Evolutionary conservation across 2,888 invertebrate species (phyloP).

Genomic region (Andrena fulva): DNA sequence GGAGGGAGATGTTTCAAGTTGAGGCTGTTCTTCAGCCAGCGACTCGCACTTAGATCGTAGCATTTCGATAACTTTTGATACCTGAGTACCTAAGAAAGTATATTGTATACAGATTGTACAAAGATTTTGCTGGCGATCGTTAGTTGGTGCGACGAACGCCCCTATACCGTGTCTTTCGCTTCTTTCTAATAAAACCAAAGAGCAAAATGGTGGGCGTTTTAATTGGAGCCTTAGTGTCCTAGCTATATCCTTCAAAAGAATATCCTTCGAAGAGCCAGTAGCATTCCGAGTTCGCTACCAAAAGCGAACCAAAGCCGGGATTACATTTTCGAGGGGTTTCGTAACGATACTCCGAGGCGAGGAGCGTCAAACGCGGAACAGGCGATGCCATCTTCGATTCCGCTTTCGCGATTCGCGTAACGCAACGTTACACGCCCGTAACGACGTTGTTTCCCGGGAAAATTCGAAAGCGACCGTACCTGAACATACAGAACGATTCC

Average conservation of each 20-base stretch:
- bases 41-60: slow-evolving; percentile 40
- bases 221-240: neutral
- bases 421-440: slow-evolving; percentile 49
- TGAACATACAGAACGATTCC: slow-evolving; percentile 27
- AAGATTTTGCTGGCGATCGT: slow-evolving; percentile 41
- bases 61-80: slow-evolving; percentile 49
- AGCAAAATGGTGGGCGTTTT: slow-evolving; percentile 68
- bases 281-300: too few species aligned
- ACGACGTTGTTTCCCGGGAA: slow-evolving; percentile 38
- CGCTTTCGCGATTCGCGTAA: slow-evolving; percentile 53
- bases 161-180: slow-evolving; percentile 71
- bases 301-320: too few species aligned
- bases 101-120: slow-evolving; percentile 54
- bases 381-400: slow-evolving; percentile 45
- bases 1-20: neutral
- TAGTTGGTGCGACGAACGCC: slow-evolving; percentile 43
- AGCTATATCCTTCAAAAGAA: too few species aligned
- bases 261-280: too few species aligned
- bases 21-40: slow-evolving; percentile 4
- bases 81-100: slow-evolving; percentile 62
- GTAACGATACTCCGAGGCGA: slow-evolving; percentile 5
- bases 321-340: slow-evolving; percentile 15
- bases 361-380: slow-evolving; percentile 9
- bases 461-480: slow-evolving; percentile 38
- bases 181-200: slow-evolving; percentile 83